phyloP scores from a whole-genome alignment of 53 echinoderm and acorn worm genomes.

The Echinometra lucunter region DNA sequence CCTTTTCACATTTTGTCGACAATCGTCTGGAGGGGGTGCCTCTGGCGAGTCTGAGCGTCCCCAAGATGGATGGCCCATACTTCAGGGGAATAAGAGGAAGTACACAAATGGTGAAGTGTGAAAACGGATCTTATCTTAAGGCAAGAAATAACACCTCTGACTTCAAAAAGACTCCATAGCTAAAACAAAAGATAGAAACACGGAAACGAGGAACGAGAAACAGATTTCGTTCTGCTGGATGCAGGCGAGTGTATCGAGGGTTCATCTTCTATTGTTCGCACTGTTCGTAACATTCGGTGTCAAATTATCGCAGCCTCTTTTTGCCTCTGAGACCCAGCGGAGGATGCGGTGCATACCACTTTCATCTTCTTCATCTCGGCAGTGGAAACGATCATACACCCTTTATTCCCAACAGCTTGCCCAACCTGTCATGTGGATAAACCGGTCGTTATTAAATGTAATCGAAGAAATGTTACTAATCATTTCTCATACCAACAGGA shows the following conservation, averaged over 20 bases:
- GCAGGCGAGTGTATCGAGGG: neutral
- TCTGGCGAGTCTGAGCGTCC: neutral
- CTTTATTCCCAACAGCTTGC: neutral
- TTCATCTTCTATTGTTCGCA: neutral
- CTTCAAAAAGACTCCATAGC: neutral
- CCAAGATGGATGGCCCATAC: neutral
- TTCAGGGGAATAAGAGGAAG: neutral
- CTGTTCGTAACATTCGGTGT: neutral
- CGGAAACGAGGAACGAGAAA: neutral
- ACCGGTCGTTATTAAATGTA: neutral
- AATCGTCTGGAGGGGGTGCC: neutral
- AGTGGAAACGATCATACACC: neutral
- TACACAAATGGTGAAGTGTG: neutral
- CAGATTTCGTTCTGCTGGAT: neutral
- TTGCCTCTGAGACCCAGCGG: neutral
- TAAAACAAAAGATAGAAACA: neutral
- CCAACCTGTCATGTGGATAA: neutral
- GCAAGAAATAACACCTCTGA: neutral
- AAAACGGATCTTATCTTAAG: neutral
- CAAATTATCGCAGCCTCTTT: neutral
- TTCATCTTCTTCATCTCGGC: neutral
- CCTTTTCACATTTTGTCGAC: neutral
- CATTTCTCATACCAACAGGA: constrained; percentile 17
- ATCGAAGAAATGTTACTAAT: constrained; percentile 37
- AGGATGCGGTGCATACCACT: neutral